phyloP scores from a whole-genome alignment of 37 sponge, comb jelly and placozoan species.

The Axinella damicornis region DNA sequence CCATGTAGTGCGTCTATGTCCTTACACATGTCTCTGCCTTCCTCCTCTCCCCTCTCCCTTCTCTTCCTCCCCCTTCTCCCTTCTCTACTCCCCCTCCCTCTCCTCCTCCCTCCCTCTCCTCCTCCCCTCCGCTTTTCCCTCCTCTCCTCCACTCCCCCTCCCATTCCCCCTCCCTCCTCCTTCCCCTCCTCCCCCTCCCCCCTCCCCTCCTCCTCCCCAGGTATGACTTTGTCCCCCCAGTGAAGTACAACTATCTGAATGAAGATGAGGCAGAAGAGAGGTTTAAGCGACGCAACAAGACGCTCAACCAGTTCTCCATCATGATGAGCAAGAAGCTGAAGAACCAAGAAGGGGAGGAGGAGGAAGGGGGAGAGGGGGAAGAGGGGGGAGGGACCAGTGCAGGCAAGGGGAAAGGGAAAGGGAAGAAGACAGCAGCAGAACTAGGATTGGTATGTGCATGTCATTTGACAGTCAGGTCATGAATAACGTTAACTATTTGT shows the following conservation, averaged over 20 bases:
- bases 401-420: slow-evolving; percentile 27
- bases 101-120: background rate
- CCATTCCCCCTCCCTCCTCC: too few relatives aligned
- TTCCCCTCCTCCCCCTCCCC: background rate
- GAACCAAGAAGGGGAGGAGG: slow-evolving; percentile 50
- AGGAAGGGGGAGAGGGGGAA: background rate
- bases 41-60: background rate
- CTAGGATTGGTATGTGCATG: slow-evolving; percentile 14
- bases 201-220: slow-evolving; percentile 5
- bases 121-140: background rate
- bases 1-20: too few relatives aligned
- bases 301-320: slow-evolving; percentile 85
- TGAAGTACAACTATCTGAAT: slow-evolving; percentile 85
- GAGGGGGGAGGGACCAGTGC: background rate
- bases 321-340: slow-evolving; percentile 87
- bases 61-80: background rate
- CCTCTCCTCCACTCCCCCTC: background rate
- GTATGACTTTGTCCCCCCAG: slow-evolving; percentile 84
- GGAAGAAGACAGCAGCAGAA: slow-evolving; percentile 3
- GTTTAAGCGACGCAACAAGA: slow-evolving; percentile 83
- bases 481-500: background rate
- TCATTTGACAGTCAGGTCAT: background rate
- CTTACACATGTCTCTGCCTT: too few relatives aligned
- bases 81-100: background rate
- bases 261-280: slow-evolving; percentile 92